These are phyloP conservation scores for Muricea muricata DNA, from an alignment of 92 coral and sea anemone genomes.

Conservation along the genomic window DNA sequence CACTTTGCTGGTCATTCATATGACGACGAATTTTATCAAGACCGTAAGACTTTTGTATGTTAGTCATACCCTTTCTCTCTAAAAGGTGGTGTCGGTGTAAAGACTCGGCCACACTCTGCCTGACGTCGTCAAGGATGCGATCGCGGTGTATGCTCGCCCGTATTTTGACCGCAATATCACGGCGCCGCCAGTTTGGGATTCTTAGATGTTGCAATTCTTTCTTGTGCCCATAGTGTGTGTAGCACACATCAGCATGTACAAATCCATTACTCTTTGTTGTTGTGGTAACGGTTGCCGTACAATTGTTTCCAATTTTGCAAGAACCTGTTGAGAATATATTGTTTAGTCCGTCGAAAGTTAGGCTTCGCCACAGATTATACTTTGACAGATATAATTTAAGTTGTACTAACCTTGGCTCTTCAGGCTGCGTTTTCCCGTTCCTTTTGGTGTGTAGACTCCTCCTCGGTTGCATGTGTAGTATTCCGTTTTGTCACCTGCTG, in stretches of 20 bases:
- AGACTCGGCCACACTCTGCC: conserved; percentile 42
- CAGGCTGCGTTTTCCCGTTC: conserved; percentile 7
- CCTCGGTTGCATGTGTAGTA: not conserved
- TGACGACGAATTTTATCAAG: conserved; percentile 52
- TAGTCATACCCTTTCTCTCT: conserved; percentile 59
- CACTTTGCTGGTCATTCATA: conserved; percentile 69
- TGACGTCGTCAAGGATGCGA: conserved; percentile 59
- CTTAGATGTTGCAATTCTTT: conserved; percentile 61
- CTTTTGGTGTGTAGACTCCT: not conserved
- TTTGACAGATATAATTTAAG: too few species aligned
- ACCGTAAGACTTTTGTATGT: conserved; percentile 65
- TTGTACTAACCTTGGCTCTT: conserved; percentile 33
- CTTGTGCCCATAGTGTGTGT: conserved; percentile 67
- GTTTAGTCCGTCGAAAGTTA: too few species aligned
- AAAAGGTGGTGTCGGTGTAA: conserved; percentile 51
- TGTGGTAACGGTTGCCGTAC: not conserved
- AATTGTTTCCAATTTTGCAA: conserved; percentile 47
- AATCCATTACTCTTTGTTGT: conserved; percentile 28
- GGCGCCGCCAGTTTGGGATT: conserved; percentile 42
- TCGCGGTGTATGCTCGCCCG: conserved; percentile 59
- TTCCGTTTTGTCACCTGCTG: not conserved
- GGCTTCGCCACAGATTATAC: too few species aligned
- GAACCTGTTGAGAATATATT: not conserved
- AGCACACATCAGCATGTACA: conserved; percentile 48
- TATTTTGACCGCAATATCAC: conserved; percentile 61